A percentile compares a stretch with the other conserved stretches of the same genome.
Evolutionary conservation across 2,113 vertebrate genomes (phyloP).

Genomic region (Corvus moneduloides): DNA sequence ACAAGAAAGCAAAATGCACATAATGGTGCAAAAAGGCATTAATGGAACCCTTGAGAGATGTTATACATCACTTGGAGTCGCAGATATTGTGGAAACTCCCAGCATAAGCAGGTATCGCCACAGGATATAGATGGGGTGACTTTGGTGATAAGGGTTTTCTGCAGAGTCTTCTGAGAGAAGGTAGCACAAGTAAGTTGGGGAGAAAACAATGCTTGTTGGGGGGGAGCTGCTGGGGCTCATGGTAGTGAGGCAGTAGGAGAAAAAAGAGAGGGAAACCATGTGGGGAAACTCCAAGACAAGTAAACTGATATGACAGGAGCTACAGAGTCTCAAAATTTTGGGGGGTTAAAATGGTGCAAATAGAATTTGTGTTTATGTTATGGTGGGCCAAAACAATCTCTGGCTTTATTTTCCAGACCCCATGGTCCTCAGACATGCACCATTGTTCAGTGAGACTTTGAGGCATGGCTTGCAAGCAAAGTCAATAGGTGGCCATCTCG

Average conservation of each 20-base stretch:
- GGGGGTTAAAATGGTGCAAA: rapidly evolving
- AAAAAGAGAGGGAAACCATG: background rate
- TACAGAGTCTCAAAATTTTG: background rate
- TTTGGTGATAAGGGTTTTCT: background rate
- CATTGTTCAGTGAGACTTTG: background rate
- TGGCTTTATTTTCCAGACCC: background rate
- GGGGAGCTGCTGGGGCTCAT: background rate
- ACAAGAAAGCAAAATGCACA: background rate
- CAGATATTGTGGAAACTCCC: background rate
- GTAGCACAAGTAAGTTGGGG: background rate
- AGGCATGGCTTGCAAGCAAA: background rate
- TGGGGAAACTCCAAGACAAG: background rate
- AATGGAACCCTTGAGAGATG: background rate
- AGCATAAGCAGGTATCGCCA: rapidly evolving
- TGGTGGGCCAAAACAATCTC: rapidly evolving
- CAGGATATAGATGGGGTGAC: background rate
- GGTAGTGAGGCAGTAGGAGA: background rate
- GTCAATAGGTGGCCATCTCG: background rate
- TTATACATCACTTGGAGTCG: background rate
- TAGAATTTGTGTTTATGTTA: background rate
- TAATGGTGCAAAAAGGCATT: background rate
- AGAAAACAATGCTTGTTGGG: background rate
- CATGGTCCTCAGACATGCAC: background rate
- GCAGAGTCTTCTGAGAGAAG: background rate
- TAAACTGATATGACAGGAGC: background rate